A percentile compares a stretch with the other conserved stretches of the same genome.
These are phyloP conservation scores for Heliocidaris tuberculata DNA, from an alignment of 35 echinoderm and acorn worm species.

Conservation along the genomic window DNA sequence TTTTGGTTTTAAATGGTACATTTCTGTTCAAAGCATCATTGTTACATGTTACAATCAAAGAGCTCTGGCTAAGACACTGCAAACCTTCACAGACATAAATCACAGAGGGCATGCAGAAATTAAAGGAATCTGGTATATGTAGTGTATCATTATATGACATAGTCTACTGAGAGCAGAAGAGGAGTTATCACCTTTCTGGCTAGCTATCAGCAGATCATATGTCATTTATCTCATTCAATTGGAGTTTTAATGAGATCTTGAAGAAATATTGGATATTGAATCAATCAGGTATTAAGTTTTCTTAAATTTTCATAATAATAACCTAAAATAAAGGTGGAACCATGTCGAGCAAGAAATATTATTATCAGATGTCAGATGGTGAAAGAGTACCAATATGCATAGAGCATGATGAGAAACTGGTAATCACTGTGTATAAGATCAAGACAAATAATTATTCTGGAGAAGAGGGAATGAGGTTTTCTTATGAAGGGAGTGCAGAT, in stretches of 20 bases:
- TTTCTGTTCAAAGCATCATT: no score
- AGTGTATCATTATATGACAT: no score
- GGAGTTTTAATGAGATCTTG: neutral
- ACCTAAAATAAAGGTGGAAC: neutral
- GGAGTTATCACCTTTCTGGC: no score
- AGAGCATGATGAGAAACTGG: neutral
- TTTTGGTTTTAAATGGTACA: no score
- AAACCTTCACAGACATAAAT: no score
- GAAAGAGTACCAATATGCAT: neutral
- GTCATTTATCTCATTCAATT: neutral
- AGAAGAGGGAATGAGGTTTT: neutral
- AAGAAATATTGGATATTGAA: neutral
- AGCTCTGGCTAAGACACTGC: no score
- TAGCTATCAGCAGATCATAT: no score
- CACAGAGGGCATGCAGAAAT: no score
- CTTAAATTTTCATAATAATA: neutral
- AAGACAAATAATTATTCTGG: neutral
- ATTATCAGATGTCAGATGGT: neutral
- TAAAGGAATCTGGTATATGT: no score
- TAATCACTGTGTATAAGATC: neutral
- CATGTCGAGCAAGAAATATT: neutral
- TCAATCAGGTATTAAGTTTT: neutral
- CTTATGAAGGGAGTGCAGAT: neutral
- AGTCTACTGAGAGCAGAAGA: no score
- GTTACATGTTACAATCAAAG: no score